Conservation (phyloP, 1,140 invertebrate species). For the Colletes latitarsis region DNA sequence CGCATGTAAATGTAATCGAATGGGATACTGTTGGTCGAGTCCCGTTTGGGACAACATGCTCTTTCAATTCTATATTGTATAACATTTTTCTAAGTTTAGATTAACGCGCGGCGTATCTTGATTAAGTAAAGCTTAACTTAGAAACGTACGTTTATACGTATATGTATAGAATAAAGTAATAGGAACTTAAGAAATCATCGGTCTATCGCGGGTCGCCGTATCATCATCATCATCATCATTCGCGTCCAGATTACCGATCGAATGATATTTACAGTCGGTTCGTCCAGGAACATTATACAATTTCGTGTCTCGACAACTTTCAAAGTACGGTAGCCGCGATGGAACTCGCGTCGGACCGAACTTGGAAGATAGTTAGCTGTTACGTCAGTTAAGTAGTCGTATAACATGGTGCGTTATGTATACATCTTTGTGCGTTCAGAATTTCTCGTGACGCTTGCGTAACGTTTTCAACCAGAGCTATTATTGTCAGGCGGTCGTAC, state of each 20-base stretch:
- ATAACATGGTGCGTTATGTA: background rate
- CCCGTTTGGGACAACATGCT: constrained; percentile 5
- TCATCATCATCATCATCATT: background rate
- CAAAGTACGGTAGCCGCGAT: background rate
- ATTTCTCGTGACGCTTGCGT: constrained; percentile 42
- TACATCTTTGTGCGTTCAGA: constrained; percentile 28
- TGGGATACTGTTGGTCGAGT: constrained; percentile 56
- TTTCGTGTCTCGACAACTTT: background rate
- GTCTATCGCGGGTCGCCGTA: background rate
- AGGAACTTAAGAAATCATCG: constrained; percentile 59
- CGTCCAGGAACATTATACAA: background rate
- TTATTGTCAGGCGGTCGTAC: constrained; percentile 53
- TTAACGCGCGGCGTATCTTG: constrained; percentile 32
- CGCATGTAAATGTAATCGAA: constrained; percentile 22
- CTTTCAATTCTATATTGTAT: constrained; percentile 13
- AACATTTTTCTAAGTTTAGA: constrained; percentile 32
- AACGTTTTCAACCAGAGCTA: constrained; percentile 38
- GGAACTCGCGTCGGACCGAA: background rate
- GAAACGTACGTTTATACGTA: constrained; percentile 56
- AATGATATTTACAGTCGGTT: constrained; percentile 7
- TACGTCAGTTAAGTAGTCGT: constrained; percentile 1
- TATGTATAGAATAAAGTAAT: constrained; percentile 28
- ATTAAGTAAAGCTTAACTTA: constrained; percentile 63
- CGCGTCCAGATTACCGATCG: background rate
- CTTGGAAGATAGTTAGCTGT: constrained; percentile 24